Conservation (phyloP, 1,140 invertebrate genomes). For the Coenobita brevimanus region DNA sequence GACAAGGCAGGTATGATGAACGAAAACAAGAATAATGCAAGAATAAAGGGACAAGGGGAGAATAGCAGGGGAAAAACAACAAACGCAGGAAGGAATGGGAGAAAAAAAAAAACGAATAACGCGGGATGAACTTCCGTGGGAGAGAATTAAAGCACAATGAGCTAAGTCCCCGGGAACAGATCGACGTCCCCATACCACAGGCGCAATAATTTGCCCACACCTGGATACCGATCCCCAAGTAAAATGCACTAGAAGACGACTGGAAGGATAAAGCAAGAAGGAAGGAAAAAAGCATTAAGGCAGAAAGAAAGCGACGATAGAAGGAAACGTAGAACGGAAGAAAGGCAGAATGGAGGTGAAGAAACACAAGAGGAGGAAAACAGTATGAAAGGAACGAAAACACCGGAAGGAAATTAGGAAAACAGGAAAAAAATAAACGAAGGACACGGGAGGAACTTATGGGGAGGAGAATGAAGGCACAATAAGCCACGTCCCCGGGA, state of each 20-base stretch:
- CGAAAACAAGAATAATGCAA: not conserved
- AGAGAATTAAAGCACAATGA: not conserved
- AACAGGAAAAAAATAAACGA: not conserved
- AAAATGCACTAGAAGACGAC: not conserved
- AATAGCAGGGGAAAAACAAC: not conserved
- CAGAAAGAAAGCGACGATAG: not conserved
- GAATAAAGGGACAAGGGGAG: not conserved
- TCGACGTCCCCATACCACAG: not conserved
- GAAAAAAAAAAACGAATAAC: not conserved
- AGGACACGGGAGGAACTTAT: not conserved
- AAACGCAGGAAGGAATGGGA: not conserved
- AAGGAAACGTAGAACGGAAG: not conserved
- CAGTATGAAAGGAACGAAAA: not conserved
- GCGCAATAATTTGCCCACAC: not conserved
- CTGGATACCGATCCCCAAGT: not conserved
- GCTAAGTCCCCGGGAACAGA: not conserved
- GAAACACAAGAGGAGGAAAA: not conserved
- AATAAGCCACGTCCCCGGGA: conserved; percentile 36
- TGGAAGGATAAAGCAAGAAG: not conserved
- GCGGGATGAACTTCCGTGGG: not conserved
- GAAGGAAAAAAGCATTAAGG: not conserved
- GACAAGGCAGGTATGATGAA: not conserved
- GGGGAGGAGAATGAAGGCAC: not conserved
- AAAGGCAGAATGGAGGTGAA: not conserved
- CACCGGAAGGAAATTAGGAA: not conserved